A percentile compares a stretch with the other conserved stretches of the same genome.
phyloP scores from a whole-genome alignment of 1,140 invertebrate genomes.

The Globodera ellingtonae region DNA sequence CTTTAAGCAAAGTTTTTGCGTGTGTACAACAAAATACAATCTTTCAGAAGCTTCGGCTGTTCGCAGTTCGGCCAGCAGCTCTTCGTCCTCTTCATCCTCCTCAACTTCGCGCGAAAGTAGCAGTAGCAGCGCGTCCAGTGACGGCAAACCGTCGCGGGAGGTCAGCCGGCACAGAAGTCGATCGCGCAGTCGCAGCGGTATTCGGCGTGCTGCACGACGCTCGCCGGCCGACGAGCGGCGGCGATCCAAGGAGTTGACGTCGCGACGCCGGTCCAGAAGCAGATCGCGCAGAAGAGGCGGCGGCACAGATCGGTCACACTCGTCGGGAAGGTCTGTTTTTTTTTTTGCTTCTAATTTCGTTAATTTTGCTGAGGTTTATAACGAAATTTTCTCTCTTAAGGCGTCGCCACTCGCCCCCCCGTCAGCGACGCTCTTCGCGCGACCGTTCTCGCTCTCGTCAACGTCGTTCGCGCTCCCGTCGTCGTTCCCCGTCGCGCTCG shows the following conservation, averaged over 20 bases:
- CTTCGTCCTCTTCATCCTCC: slow-evolving; percentile 8
- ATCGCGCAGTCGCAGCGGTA: background rate
- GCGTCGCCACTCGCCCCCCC: background rate
- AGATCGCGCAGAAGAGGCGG: slow-evolving; percentile 9
- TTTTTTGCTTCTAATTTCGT: background rate
- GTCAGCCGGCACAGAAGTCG: background rate
- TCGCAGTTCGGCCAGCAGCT: slow-evolving; percentile 3
- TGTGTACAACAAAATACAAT: background rate
- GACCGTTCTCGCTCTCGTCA: slow-evolving; percentile 10
- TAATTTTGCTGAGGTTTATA: no score
- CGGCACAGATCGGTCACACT: background rate
- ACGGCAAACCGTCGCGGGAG: background rate
- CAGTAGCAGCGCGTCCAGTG: background rate
- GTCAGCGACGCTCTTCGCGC: slow-evolving; percentile 10
- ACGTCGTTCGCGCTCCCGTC: slow-evolving; percentile 17
- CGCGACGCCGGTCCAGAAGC: slow-evolving; percentile 3
- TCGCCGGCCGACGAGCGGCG: no score
- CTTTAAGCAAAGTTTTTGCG: no score
- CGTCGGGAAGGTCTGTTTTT: background rate
- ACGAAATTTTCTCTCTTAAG: background rate
- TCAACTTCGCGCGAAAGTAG: background rate
- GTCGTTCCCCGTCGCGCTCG: slow-evolving; percentile 1
- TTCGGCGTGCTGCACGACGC: no score
- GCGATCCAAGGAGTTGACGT: no score
- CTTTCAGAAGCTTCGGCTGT: background rate